Conservation (phyloP, 2,797 vertebrate species). For the Apodemus agrarius region DNA sequence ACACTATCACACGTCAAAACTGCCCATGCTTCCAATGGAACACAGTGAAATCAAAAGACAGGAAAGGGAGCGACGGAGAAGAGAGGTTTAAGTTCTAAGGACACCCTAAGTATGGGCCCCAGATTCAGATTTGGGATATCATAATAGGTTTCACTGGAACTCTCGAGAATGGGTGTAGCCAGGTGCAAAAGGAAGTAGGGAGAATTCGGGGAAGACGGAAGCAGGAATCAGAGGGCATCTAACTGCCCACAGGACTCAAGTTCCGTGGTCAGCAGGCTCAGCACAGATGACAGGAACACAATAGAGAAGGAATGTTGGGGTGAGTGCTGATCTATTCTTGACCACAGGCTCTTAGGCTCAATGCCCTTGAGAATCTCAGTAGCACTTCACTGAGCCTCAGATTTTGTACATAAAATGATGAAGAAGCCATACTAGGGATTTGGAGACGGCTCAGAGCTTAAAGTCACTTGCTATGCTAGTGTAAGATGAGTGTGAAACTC, state of each 20-base stretch:
- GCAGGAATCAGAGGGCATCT: fast-evolving
- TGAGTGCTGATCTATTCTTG: fast-evolving
- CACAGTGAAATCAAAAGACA: not conserved
- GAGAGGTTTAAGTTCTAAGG: not conserved
- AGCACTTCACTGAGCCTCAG: not conserved
- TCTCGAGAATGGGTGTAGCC: too few relatives aligned
- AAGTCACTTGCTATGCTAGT: not conserved
- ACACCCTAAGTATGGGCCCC: not conserved
- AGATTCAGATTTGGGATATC: not conserved
- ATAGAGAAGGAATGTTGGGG: fast-evolving
- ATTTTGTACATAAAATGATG: not conserved
- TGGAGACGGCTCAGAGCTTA: too few relatives aligned
- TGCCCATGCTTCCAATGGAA: not conserved
- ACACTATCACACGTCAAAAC: not conserved
- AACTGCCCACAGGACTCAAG: not conserved
- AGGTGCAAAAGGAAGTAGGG: fast-evolving
- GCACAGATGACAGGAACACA: fast-evolving
- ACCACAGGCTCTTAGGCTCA: fast-evolving
- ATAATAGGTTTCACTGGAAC: not conserved
- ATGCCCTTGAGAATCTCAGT: too few relatives aligned
- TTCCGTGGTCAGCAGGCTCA: fast-evolving
- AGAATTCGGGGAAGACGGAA: not conserved
- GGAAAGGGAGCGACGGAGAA: not conserved
- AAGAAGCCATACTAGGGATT: not conserved
- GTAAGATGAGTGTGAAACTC: not conserved